These are phyloP conservation scores for Platycnemis pennipes DNA, from an alignment of 2,888 invertebrate species.

Conservation along the genomic window DNA sequence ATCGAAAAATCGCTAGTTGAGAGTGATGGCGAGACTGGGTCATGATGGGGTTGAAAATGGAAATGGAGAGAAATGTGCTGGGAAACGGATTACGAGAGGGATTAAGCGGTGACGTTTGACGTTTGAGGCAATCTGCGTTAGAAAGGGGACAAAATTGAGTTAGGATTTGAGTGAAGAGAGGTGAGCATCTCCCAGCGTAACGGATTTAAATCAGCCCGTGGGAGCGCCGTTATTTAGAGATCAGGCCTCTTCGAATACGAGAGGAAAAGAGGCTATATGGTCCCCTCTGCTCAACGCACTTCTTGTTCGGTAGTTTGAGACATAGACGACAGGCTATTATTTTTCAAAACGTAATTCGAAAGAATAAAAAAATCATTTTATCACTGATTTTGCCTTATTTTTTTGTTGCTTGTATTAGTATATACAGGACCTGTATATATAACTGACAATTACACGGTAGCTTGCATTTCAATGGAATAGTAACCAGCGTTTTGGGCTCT, in stretches of 20 bases:
- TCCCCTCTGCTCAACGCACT: too few species aligned
- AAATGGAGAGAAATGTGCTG: background rate
- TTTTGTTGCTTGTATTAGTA: too few species aligned
- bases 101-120: background rate
- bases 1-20: background rate
- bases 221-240: background rate
- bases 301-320: too few species aligned
- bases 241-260: background rate
- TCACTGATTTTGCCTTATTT: too few species aligned
- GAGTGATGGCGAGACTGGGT: background rate
- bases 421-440: too few species aligned
- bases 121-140: background rate
- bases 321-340: too few species aligned
- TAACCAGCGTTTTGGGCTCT: too few species aligned
- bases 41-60: background rate
- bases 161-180: background rate
- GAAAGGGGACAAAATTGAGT: background rate
- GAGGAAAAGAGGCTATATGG: too few species aligned
- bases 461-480: too few species aligned
- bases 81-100: background rate
- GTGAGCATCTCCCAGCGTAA: background rate
- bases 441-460: too few species aligned
- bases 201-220: background rate
- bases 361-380: too few species aligned
- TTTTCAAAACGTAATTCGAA: too few species aligned